Base-by-base conservation (phyloP, 2,888 invertebrate genomes). In the Plebejus melissa region DNA sequence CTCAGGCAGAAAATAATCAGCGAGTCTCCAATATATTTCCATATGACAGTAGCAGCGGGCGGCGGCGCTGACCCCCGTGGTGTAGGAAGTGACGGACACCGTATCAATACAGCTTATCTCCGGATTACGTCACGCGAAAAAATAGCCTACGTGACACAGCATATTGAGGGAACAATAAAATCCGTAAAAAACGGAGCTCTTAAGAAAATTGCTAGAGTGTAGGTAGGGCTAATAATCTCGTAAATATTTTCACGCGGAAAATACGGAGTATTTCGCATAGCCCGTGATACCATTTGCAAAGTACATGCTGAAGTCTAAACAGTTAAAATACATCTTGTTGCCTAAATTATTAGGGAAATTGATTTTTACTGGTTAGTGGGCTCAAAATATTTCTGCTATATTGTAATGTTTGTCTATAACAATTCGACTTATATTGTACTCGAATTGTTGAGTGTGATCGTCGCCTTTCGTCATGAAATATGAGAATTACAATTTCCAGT, bases 91-190 rank as follows among this genome's bases (percentile, higher is more conserved):
- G 84, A 84, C 84, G 83, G 83, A 86, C 86, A 80, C 84, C 85
- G 85, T 86, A 90, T 90, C 90, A 89, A 89, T 90, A 86, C 85
- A 84, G 90, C 87, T 90, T 90, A 89, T 86, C 85, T 75, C 76
- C 74, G 79, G 80, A 80, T 81, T 81, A 80, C 78, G 79, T 74
- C 71, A 71, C 71, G 69, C 74, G 77, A 80, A 81, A 81, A 82
- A 81, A 80, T 78, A 71, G 76, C 76, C 77, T 75, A 78, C 82
- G 82, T 82, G 82, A 79, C 78, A 75, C 76, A 76, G 82, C 80
- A 82, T 82, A 80, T 77, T 79, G 80, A 80, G 80, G 60, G 36
- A 13, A 58, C 74, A 57, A 38, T 57, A 57, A 74, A 28, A 22
- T 57, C 4, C 38, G 46, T 28, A 46, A 74, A 74, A 74, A 74